A percentile compares a stretch with the other conserved stretches of the same genome.
Evolutionary conservation across 2,797 vertebrate genomes (phyloP).

Genomic region (Oophaga sylvatica): DNA sequence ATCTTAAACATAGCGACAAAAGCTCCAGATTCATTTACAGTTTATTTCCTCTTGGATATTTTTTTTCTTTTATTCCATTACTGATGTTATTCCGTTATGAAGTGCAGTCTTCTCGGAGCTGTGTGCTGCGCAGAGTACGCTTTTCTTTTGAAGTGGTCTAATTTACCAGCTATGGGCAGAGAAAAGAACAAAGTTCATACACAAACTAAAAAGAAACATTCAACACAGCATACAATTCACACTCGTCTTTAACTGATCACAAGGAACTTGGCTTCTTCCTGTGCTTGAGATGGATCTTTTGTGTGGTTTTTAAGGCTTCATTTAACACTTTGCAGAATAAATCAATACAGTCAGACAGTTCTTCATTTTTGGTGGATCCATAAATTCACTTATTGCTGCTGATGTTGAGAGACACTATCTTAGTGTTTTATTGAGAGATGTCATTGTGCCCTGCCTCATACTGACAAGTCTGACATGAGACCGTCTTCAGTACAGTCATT

Average conservation of each 20-base stretch:
- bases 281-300: slow-evolving; percentile 1
- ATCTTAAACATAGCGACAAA: neutral
- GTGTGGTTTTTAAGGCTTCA: neutral
- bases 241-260: neutral
- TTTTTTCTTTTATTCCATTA: neutral
- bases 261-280: neutral
- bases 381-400: slow-evolving; percentile 6
- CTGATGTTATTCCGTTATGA: neutral
- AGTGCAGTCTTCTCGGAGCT: neutral
- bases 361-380: slow-evolving; percentile 16
- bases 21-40: neutral
- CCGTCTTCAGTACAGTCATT: neutral
- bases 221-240: neutral
- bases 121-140: neutral
- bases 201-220: neutral
- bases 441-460: neutral
- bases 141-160: slow-evolving; percentile 28
- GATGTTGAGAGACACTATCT: neutral
- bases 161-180: neutral
- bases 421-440: slow-evolving; percentile 14
- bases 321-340: slow-evolving; percentile 13
- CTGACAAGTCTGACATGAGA: neutral
- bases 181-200: neutral
- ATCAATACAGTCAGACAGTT: neutral
- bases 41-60: neutral